Evolutionary conservation across 1,140 invertebrate genomes (phyloP).

Genomic region (Eumaeus atala): DNA sequence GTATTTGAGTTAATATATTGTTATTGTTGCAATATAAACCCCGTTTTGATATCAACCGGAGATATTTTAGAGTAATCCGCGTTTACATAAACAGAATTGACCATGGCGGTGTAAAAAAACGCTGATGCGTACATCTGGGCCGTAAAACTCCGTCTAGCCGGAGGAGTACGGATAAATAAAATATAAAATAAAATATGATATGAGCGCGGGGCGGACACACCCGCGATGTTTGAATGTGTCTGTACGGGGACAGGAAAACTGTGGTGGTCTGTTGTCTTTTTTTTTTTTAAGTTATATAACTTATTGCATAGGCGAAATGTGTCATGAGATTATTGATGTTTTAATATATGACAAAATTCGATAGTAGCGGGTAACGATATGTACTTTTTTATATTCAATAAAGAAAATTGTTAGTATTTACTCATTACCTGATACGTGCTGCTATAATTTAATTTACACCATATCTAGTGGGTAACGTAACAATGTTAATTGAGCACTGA

Average conservation of each 20-base stretch:
- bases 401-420: too few species aligned
- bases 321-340: too few species aligned
- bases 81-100: constrained; percentile 9
- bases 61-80: constrained; percentile 6
- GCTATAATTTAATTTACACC: too few species aligned
- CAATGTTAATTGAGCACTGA: too few species aligned
- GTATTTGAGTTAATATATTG: background rate
- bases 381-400: too few species aligned
- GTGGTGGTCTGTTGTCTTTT: constrained; percentile 25
- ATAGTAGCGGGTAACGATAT: too few species aligned
- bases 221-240: constrained; percentile 61
- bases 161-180: constrained; percentile 65
- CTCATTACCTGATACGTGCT: too few species aligned
- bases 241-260: constrained; percentile 27
- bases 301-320: background rate
- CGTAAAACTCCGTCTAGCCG: constrained; percentile 36
- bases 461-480: background rate
- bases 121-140: constrained; percentile 39
- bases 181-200: constrained; percentile 71
- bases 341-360: too few species aligned
- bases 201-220: constrained; percentile 65
- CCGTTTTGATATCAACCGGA: background rate
- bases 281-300: background rate
- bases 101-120: constrained; percentile 41
- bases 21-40: background rate